Evolutionary conservation across 2,797 vertebrate species (phyloP).

Genomic region (Sebastes oblongus): DNA sequence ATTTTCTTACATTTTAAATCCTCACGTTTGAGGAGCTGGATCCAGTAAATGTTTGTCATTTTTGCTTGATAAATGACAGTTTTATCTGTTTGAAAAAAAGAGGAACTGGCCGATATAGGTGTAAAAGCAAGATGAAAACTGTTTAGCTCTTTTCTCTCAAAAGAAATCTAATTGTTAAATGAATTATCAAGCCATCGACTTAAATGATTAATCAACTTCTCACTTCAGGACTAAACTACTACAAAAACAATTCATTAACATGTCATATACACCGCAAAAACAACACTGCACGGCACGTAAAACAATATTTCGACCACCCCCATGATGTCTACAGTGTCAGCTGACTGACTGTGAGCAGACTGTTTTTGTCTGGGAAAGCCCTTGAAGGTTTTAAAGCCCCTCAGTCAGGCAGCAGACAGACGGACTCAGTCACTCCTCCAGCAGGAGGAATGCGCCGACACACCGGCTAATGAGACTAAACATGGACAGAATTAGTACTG

Average conservation of each 20-base stretch:
- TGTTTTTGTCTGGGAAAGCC: slow-evolving; percentile 56
- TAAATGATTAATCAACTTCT: not conserved
- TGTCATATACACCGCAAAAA: not conserved
- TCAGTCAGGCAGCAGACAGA: slow-evolving; percentile 15
- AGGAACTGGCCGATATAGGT: not conserved
- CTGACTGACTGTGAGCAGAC: slow-evolving; percentile 48
- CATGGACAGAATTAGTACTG: slow-evolving; percentile 12
- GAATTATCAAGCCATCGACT: not conserved
- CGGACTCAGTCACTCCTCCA: slow-evolving; percentile 40
- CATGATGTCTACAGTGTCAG: slow-evolving; percentile 29
- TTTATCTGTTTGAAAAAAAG: not conserved
- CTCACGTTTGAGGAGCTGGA: not conserved
- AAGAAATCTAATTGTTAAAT: not conserved
- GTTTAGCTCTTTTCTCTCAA: not conserved
- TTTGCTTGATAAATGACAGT: not conserved
- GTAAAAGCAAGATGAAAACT: not conserved
- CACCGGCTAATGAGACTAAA: slow-evolving; percentile 44
- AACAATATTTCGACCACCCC: not conserved
- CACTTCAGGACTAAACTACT: not conserved
- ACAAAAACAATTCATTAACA: not conserved
- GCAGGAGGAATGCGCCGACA: slow-evolving; percentile 57
- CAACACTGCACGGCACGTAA: not conserved
- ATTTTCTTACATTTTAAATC: not conserved
- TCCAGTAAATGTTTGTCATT: not conserved
- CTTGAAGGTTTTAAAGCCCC: slow-evolving; percentile 39